These are phyloP conservation scores for Atta texana DNA, from an alignment of 1,140 invertebrate species.

Conservation along the genomic window DNA sequence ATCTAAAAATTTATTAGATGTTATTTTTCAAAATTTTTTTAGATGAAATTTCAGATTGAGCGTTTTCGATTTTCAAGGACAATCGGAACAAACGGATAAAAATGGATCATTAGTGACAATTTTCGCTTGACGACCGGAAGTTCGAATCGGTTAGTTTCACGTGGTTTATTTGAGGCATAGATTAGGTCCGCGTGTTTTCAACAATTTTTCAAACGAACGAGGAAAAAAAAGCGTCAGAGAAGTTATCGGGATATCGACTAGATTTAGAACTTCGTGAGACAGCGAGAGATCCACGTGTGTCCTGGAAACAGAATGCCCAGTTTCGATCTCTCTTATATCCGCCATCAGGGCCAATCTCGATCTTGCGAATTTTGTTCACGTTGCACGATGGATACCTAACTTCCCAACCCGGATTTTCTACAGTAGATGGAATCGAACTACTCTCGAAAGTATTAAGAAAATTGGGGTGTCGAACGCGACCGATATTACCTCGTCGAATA, in stretches of 20 bases:
- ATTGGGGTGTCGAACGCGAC: constrained; percentile 24
- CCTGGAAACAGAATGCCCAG: constrained; percentile 46
- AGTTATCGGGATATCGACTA: constrained; percentile 65
- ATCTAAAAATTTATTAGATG: neutral
- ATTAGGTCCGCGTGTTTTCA: constrained; percentile 24
- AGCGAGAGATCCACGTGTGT: constrained; percentile 30
- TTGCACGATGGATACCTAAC: constrained; percentile 48
- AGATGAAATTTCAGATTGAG: neutral
- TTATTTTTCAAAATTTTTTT: neutral
- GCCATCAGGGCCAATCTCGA: constrained; percentile 54
- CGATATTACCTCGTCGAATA: constrained; percentile 17
- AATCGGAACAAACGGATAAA: neutral
- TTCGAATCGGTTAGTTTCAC: neutral
- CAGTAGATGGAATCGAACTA: constrained; percentile 34
- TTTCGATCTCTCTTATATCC: constrained; percentile 47
- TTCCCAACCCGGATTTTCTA: neutral
- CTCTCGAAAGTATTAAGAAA: constrained; percentile 36
- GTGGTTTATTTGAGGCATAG: constrained; percentile 42
- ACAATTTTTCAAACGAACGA: constrained; percentile 51
- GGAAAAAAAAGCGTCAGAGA: constrained; percentile 35
- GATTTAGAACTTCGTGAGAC: constrained; percentile 66
- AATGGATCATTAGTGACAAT: constrained; percentile 26
- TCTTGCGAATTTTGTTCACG: constrained; percentile 52
- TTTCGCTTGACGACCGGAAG: constrained; percentile 39
- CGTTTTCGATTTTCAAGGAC: neutral